Percentiles rank a stretch among this genome's conserved stretches.
These are phyloP conservation scores for Centruroides vittatus DNA, from an alignment of 1,140 invertebrate genomes.

Conservation along the genomic window DNA sequence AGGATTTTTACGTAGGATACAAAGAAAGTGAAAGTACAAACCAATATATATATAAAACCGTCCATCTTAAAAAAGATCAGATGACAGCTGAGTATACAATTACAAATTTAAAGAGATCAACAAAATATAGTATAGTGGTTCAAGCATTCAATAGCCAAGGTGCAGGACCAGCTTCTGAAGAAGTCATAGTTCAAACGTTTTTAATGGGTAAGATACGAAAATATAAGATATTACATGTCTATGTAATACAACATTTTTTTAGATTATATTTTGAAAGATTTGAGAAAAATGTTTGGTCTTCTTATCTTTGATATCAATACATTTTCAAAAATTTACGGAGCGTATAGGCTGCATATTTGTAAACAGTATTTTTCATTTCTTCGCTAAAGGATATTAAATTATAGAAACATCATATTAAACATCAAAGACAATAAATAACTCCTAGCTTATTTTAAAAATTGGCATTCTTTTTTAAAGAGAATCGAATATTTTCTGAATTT, in stretches of 20 bases:
- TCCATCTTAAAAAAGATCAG: conserved; percentile 8
- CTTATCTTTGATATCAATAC: background rate
- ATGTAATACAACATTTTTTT: background rate
- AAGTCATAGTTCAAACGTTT: conserved; percentile 55
- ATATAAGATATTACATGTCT: background rate
- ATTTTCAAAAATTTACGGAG: background rate
- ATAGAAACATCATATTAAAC: background rate
- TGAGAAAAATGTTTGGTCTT: background rate
- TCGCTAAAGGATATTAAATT: background rate
- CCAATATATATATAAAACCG: conserved; percentile 17
- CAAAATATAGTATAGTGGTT: conserved; percentile 27
- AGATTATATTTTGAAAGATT: background rate
- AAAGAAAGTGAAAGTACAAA: conserved; percentile 27
- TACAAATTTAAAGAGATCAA: conserved; percentile 23
- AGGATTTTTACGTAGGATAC: conserved; percentile 48
- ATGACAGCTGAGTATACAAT: conserved; percentile 16
- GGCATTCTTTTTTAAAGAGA: too few relatives aligned
- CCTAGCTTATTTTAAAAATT: too few relatives aligned
- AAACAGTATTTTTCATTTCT: background rate
- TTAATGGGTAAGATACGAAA: conserved; percentile 1
- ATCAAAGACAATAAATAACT: too few relatives aligned
- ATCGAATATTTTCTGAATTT: background rate
- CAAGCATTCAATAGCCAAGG: conserved; percentile 33
- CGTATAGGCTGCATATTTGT: background rate
- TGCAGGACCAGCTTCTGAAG: conserved; percentile 55